Percentiles rank a stretch among this genome's conserved stretches.
phyloP scores from a whole-genome alignment of 2,888 invertebrate species.

The Cheilosia urbana region DNA sequence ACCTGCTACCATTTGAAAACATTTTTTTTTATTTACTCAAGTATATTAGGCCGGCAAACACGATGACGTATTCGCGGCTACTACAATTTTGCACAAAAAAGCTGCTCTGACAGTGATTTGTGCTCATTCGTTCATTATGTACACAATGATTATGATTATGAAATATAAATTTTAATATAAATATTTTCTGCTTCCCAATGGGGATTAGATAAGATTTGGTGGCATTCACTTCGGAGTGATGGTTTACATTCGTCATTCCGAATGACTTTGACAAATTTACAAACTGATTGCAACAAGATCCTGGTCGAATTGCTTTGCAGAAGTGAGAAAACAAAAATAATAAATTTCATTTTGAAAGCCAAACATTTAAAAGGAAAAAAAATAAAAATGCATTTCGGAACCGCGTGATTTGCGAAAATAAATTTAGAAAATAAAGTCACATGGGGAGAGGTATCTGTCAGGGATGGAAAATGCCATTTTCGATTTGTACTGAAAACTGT shows the following conservation, averaged over 20 bases:
- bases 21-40: too few species aligned
- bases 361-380: not conserved
- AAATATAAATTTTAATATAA: too few species aligned
- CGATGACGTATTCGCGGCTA: too few species aligned
- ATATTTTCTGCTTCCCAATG: conserved; percentile 11
- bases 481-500: too few species aligned
- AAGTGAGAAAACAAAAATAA: not conserved
- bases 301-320: not conserved
- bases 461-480: too few species aligned
- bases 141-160: conserved; percentile 18
- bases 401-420: conserved; percentile 8
- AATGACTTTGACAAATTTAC: conserved; percentile 9
- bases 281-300: conserved; percentile 12
- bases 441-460: not conserved
- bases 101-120: not conserved
- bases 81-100: not conserved
- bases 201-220: conserved; percentile 33
- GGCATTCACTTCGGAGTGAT: not conserved
- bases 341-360: not conserved
- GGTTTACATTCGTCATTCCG: not conserved
- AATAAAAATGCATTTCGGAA: conserved; percentile 26
- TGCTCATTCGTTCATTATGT: not conserved
- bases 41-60: too few species aligned
- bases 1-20: too few species aligned
- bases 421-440: conserved; percentile 31